Evolutionary conservation across 2,113 vertebrate species (phyloP).

Genomic region (Boulengeromyrus knoepffleri): DNA sequence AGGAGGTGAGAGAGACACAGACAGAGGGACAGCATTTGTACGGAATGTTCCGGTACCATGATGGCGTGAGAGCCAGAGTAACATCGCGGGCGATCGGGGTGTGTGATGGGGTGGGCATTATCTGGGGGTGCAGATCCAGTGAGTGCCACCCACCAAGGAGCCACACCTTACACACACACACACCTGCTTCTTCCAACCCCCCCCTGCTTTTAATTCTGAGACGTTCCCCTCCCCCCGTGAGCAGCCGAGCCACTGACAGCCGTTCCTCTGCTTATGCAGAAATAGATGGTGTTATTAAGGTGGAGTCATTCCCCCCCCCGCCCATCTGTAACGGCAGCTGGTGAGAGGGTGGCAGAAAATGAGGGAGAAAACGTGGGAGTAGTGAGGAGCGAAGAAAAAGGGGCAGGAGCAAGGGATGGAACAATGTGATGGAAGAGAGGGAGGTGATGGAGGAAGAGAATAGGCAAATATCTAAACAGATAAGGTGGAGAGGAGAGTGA

Average conservation of each 20-base stretch:
- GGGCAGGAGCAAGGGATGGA: neutral
- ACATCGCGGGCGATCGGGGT: neutral
- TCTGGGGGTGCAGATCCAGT: neutral
- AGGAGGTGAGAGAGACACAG: neutral
- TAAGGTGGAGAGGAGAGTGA: neutral
- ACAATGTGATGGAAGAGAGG: neutral
- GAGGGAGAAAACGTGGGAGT: neutral
- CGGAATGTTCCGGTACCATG: neutral
- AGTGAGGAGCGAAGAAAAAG: neutral
- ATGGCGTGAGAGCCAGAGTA: neutral
- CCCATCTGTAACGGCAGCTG: slow-evolving; percentile 9
- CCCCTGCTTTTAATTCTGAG: neutral
- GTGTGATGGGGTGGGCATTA: neutral
- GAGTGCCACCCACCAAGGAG: neutral
- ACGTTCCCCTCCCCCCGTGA: neutral
- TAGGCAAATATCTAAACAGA: neutral
- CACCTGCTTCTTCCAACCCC: neutral
- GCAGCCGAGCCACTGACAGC: neutral
- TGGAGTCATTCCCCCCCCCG: neutral
- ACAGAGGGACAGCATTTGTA: neutral
- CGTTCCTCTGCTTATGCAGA: neutral
- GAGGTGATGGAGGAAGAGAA: neutral
- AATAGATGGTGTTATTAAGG: slow-evolving; percentile 8
- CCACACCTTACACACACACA: neutral
- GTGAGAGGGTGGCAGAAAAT: neutral